Evolutionary conservation across 1,140 invertebrate genomes (phyloP), one percentile per base, ranked within the genome.

Genomic region (Leptopilina clavipes): DNA sequence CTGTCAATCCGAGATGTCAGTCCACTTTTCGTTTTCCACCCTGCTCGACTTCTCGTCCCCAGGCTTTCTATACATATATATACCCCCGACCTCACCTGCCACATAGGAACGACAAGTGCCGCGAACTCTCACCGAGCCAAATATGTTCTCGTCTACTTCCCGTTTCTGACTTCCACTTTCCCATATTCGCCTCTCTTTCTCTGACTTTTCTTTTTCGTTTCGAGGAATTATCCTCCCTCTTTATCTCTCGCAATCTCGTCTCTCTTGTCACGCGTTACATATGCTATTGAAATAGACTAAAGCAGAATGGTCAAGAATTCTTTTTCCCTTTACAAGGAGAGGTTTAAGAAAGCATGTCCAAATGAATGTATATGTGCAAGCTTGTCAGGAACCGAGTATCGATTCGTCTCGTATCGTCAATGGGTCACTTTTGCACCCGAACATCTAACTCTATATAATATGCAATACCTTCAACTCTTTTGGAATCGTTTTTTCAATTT

Each of bases 1-100:
- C 79, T 85, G 84, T 89, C 86, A 84, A 82, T 81, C 78, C 48
- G 72, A 76, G 65, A 81, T 78, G 82, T 78, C 75, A 65, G 54
- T 25, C 44, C 48, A 10, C 70, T 59, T 54, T 31, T 43, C 45
- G 76, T 59, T 71, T 56, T 56, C 76, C 52, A 70, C 76, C 72
- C 72, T 71, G 45, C 76, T 59, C 31, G 44, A 65, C 54, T 48
- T 17, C n/a, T 52, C 48, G 17, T 17, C 48, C 48, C 48, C n/a
- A 17, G 48, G 14, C n/a, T 52, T 45, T 1, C 44, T 45, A 45
- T n/a, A 3, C 14, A 45, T 10, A 31, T 31, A 31, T 31, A 31
- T n/a, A 2, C 14, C n/a, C 2, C 48, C 48, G 14, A n/a, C 78
- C 73, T 75, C 17, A 7, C 48, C 71, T 31, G 25, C 74, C 79